Percentiles rank a stretch among this genome's conserved stretches.
These are phyloP conservation scores for Drosophila parthenogenetica DNA, from an alignment of 2,888 invertebrate species.

Conservation along the genomic window DNA sequence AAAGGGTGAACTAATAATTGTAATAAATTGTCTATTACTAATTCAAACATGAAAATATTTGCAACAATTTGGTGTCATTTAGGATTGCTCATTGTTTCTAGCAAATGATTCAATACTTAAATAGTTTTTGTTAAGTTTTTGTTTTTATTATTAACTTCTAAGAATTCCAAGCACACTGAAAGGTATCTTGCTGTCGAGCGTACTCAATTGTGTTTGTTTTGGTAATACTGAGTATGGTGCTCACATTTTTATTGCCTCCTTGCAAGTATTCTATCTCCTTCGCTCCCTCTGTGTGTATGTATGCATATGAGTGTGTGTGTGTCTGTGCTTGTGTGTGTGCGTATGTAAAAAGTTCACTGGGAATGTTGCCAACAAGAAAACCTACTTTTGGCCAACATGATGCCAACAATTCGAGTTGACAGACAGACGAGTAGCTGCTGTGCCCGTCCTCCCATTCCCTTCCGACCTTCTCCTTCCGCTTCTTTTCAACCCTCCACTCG, in stretches of 20 bases:
- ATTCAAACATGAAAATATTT: too few relatives aligned
- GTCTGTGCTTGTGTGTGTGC: constrained; percentile 8
- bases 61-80: too few relatives aligned
- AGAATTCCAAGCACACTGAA: too few relatives aligned
- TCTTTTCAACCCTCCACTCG: background rate
- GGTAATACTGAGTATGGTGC: constrained; percentile 2
- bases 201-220: background rate
- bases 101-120: too few relatives aligned
- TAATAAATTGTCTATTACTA: too few relatives aligned
- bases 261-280: constrained; percentile 9
- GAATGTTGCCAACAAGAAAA: constrained; percentile 64
- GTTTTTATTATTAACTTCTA: too few relatives aligned
- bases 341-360: constrained; percentile 41
- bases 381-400: constrained; percentile 63
- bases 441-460: background rate
- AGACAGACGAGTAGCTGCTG: constrained; percentile 17
- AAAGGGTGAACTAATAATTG: too few relatives aligned
- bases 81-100: too few relatives aligned
- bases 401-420: constrained; percentile 44
- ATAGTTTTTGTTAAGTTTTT: too few relatives aligned
- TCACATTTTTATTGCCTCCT: constrained; percentile 59
- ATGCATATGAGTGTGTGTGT: constrained; percentile 6
- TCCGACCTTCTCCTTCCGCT: background rate
- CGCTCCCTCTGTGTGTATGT: constrained; percentile 1
- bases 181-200: constrained; percentile 1